phyloP scores from a whole-genome alignment of 2,888 invertebrate species.

The Danaus chrysippus region DNA sequence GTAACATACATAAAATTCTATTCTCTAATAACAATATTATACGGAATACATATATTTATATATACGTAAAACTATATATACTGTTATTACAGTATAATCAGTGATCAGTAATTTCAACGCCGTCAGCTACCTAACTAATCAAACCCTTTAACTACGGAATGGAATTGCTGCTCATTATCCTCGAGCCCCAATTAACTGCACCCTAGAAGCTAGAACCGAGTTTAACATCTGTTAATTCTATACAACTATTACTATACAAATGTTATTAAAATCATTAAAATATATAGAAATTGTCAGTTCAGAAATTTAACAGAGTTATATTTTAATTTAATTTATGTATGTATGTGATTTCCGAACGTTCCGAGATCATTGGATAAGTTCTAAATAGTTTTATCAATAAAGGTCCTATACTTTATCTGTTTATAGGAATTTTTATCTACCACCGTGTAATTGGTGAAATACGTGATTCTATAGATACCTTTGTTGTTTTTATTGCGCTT shows the following conservation, averaged over 20 bases:
- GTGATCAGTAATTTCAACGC: constrained; percentile 31
- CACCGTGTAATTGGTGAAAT: constrained; percentile 23
- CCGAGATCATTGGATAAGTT: constrained; percentile 30
- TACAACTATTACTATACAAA: too few relatives aligned
- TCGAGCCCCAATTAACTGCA: constrained; percentile 28
- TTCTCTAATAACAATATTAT: neutral
- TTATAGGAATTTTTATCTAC: constrained; percentile 19
- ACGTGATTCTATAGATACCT: constrained; percentile 16
- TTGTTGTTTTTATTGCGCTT: neutral
- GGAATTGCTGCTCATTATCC: constrained; percentile 29
- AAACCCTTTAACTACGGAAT: constrained; percentile 28
- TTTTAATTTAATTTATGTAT: constrained; percentile 11
- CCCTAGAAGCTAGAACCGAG: constrained; percentile 18
- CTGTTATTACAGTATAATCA: constrained; percentile 31
- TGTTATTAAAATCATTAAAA: too few relatives aligned
- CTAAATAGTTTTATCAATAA: constrained; percentile 25
- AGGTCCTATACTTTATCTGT: constrained; percentile 30
- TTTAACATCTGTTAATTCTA: constrained; percentile 21
- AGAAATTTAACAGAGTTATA: too few relatives aligned
- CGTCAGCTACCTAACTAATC: constrained; percentile 26
- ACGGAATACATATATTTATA: constrained; percentile 6
- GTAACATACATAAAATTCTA: too few relatives aligned
- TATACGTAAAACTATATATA: constrained; percentile 25
- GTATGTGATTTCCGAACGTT: constrained; percentile 29
- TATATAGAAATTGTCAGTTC: too few relatives aligned